phyloP scores from a whole-genome alignment of 1,140 invertebrate genomes.

The Nebria ingens region DNA sequence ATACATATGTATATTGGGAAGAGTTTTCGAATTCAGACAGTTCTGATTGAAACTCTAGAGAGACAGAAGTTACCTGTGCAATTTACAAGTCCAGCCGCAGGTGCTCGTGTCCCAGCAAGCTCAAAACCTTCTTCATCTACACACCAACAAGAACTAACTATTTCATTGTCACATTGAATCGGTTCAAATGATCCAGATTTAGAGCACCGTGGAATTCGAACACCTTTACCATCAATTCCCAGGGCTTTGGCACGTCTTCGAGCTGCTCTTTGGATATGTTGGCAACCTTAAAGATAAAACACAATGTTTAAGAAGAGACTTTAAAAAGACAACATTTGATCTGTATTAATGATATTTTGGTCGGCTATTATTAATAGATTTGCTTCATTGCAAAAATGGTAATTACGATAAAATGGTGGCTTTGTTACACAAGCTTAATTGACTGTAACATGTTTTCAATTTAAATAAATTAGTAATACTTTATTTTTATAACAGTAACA shows the following conservation, averaged over 20 bases:
- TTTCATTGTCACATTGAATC: conserved; percentile 60
- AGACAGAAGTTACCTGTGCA: conserved; percentile 46
- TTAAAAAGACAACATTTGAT: too few relatives aligned
- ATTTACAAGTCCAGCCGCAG: conserved; percentile 50
- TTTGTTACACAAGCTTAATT: too few relatives aligned
- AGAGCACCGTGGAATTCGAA: conserved; percentile 57
- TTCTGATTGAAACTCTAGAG: conserved; percentile 8
- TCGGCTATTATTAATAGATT: too few relatives aligned
- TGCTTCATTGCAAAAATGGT: too few relatives aligned
- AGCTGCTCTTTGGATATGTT: conserved; percentile 51
- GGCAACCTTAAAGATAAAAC: conserved; percentile 43
- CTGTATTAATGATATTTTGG: too few relatives aligned
- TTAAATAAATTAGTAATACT: too few relatives aligned
- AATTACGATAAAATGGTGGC: too few relatives aligned
- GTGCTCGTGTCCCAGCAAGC: conserved; percentile 59
- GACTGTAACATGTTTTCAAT: too few relatives aligned
- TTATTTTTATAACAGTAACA: too few relatives aligned
- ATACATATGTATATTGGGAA: too few relatives aligned
- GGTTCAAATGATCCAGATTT: conserved; percentile 61
- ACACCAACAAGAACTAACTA: conserved; percentile 65
- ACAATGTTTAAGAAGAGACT: too few relatives aligned
- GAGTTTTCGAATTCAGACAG: too few relatives aligned
- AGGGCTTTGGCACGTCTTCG: conserved; percentile 49
- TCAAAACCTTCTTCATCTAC: conserved; percentile 69
- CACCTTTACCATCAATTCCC: conserved; percentile 35